Conservation (phyloP, 1,140 invertebrate species). For the Nilaparvata lugens region DNA sequence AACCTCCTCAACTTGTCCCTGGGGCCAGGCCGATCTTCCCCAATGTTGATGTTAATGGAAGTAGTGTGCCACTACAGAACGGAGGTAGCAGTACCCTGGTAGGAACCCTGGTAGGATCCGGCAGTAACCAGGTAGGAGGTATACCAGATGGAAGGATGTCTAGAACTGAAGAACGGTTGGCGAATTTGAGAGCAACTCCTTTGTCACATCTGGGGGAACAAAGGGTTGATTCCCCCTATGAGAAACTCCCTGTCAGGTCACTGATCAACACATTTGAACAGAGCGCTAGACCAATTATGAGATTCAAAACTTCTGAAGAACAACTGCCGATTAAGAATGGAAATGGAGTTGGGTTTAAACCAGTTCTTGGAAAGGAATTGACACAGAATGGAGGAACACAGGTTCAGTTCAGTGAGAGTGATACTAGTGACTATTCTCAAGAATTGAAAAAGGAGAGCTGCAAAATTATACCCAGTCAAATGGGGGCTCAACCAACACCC, state of each 20-base stretch:
- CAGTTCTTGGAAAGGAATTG: neutral
- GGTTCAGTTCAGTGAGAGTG: no score
- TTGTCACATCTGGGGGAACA: conserved; percentile 13
- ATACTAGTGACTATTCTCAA: no score
- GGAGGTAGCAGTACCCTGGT: conserved; percentile 4
- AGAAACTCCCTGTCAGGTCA: conserved; percentile 49
- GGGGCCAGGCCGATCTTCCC: conserved; percentile 33
- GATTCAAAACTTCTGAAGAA: conserved; percentile 44
- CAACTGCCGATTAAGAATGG: conserved; percentile 24
- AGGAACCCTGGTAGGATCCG: no score
- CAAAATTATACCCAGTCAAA: neutral
- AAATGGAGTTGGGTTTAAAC: neutral
- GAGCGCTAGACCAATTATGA: conserved; percentile 43
- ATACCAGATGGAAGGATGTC: neutral
- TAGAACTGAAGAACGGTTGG: neutral
- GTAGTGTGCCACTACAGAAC: conserved; percentile 1
- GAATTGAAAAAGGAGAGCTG: no score
- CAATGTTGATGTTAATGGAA: neutral
- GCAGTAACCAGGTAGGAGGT: neutral
- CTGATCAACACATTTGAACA: conserved; percentile 54
- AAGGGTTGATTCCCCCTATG: conserved; percentile 34
- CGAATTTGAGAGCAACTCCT: neutral
- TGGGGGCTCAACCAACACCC: neutral
- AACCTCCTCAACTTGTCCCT: conserved; percentile 32
- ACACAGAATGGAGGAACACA: neutral